phyloP scores from a whole-genome alignment of 2,113 vertebrate species.

The Illadopsis cleaveri region DNA sequence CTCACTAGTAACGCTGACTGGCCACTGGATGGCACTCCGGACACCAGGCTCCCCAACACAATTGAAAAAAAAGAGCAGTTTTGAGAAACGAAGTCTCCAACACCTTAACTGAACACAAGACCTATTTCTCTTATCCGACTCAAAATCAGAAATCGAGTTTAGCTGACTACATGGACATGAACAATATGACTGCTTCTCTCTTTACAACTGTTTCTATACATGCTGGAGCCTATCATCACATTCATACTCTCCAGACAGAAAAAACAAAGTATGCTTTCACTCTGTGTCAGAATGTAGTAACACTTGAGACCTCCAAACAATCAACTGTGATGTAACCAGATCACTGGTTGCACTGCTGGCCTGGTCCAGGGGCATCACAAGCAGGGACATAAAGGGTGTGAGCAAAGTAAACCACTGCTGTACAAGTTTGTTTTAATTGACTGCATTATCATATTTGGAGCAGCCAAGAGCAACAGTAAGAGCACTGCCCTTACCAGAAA shows the following conservation, averaged over 20 bases:
- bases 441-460: fast-evolving
- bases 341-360: fast-evolving
- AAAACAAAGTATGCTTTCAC: background rate
- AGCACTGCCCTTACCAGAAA: background rate
- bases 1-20: background rate
- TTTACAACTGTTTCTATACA: background rate
- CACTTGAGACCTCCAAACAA: background rate
- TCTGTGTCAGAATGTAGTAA: fast-evolving
- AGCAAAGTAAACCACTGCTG: background rate
- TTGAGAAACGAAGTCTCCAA: background rate
- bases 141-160: background rate
- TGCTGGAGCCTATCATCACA: background rate
- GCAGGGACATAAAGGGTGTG: background rate
- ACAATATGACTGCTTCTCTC: background rate
- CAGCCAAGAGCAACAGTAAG: background rate
- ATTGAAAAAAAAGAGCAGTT: fast-evolving
- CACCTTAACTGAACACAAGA: background rate
- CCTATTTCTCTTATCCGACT: fast-evolving
- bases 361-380: background rate
- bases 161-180: background rate
- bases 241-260: background rate
- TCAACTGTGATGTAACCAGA: background rate
- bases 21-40: constrained; percentile 19
- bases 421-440: background rate
- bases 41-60: background rate